Evolutionary conservation across 2,113 vertebrate genomes (phyloP), one percentile per base, ranked within the genome.

Genomic region (Marmota flaviventris): DNA sequence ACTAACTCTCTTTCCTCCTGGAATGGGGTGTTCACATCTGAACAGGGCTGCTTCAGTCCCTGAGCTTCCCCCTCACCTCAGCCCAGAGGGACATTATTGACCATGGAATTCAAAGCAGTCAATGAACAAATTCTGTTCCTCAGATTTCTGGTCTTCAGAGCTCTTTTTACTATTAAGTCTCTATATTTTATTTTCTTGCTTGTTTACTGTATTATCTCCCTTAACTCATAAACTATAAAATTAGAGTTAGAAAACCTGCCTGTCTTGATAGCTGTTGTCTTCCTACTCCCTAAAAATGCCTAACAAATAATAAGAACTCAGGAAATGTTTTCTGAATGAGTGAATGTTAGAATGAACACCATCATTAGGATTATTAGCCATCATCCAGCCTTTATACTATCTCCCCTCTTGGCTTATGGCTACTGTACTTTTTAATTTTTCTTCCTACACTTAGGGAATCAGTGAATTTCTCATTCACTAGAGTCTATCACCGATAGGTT

Each of bases 221-320:
- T 93, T 77, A 45, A 81, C 25, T 61, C 53, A 81, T 34, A 91
- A 93, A 87, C 37, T 73, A 92, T 16, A 85, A 73, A 79, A 51
- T 51, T 42, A 32, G 3, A 78, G 34, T 67, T 32, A 79, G 25
- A 22, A 79, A 89, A 69, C 4, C 22, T 45, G 1, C 25, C 37
- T 77, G 14, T 63, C 25, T 77, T 78, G 53, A 32, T 76, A 51
- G 79, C n/a, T 72, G 4, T 7, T 42, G 0, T n/a, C 37, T 3
- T 4, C 8, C 61, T 29, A n/a, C 5, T 32, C 14, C 37, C 53
- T 78, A 70, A 32, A 65, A 93, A 94, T 22, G 37, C 24, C 24
- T 22, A 70, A 24, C 24, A 24, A 32, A 51, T 2, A 67, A 20
- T 14, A 94, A 56, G 56, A 12, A 45, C 27, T 72, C 17, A 8